Conservation (phyloP, 2,797 vertebrate species). For the Pangasius sanitwongsei region DNA sequence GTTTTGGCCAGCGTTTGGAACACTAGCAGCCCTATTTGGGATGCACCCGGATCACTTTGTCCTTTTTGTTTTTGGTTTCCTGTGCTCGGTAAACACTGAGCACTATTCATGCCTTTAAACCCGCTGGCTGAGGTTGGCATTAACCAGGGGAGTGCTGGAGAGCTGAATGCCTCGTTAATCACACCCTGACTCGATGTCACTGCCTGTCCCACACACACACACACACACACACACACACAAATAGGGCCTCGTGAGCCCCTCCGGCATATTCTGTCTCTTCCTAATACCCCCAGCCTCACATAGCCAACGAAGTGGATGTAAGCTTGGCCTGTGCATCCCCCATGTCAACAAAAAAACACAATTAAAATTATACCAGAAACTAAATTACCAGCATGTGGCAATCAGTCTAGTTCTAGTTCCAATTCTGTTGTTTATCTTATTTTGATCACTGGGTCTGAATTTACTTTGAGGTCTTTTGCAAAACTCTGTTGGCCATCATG, state of each 20-base stretch:
- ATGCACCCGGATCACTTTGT: conserved; percentile 70
- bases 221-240: conserved; percentile 8
- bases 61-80: conserved; percentile 64
- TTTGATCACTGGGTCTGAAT: background rate
- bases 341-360: background rate
- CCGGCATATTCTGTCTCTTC: background rate
- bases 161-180: conserved; percentile 49
- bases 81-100: conserved; percentile 61
- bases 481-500: background rate
- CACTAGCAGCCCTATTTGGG: conserved; percentile 74
- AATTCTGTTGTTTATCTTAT: background rate
- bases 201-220: conserved; percentile 7
- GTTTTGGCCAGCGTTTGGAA: conserved; percentile 51
- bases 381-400: too few relatives aligned
- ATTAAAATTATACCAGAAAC: background rate
- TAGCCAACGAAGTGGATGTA: background rate
- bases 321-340: too few relatives aligned
- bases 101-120: conserved; percentile 50
- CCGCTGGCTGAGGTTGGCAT: conserved; percentile 52
- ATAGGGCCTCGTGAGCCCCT: background rate
- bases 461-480: background rate
- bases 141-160: conserved; percentile 34
- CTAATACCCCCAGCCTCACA: background rate
- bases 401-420: background rate
- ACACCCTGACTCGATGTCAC: conserved; percentile 48